Base-by-base conservation (phyloP, 1,140 invertebrate species). In the Camponotus pennsylvanicus region DNA sequence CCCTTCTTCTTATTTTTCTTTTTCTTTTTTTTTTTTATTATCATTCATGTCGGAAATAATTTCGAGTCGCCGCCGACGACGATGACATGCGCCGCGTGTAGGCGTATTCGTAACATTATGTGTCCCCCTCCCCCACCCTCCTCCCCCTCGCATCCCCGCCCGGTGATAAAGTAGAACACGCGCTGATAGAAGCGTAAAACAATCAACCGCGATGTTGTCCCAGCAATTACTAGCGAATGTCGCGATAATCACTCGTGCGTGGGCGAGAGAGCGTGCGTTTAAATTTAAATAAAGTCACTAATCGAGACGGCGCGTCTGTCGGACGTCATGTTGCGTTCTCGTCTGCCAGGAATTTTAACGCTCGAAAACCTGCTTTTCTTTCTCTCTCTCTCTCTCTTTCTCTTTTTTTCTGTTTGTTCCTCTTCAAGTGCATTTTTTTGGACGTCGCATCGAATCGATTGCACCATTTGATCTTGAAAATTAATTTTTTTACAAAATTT, bases 181-280 rank as follows among this genome's bases (percentile, higher is more conserved):
- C 85, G 55, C 77, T 37, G 77, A 42, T 70, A 86, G 77, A 52
- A 86, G 32, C 66, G 85, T 82, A 61, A 79, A 80, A 82, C 78
- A 71, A 86, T 86, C 78, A 86, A 86, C 71, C 49, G 85, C 66
- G 15, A 64, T 82, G 85, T 80, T 69, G 77, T 87, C 45, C 89
- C 73, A 85, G 89, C 88, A 89, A 90, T 90, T 90, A 89, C 85
- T 85, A 80, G 75, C 64, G 88, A 90, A 89, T 89, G 78, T 86
- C 67, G 88, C 76, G 80, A 86, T 83, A 89, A 90, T 90, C 89
- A 87, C 86, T 70, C 13, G 34, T 57, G 73, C 69, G 66, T 27
- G 63, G 63, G 49, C 64, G 55, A 66, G 64, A 67, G 55, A 7
- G 80, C 67, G 55, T 49, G 61, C 49, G 79, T 83, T 83, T 73